Base-by-base conservation (phyloP, 2,797 vertebrate genomes). In the Euphonia xanthogaster region DNA sequence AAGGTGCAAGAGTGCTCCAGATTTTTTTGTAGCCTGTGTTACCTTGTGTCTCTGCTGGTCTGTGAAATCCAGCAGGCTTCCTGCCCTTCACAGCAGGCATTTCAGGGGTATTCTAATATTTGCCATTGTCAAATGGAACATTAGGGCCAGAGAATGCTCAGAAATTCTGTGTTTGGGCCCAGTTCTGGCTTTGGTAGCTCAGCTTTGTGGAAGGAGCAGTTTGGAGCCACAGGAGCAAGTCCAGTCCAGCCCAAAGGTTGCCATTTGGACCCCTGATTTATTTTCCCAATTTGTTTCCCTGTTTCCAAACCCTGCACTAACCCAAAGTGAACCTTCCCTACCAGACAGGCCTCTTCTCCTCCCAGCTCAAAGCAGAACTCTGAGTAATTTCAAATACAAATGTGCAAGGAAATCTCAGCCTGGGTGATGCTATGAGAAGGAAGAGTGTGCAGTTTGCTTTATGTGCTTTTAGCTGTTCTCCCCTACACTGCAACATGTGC, bases 401-500 rank as follows among this genome's bases (percentile, higher is more conserved):
- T 78, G 93, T 72, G 70, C 85, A 92, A 72, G 79, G 81, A 66
- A 81, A 71, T 15, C 91, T 58, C 70, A 37, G 86, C 53, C 93
- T 86, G 86, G 92, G 96, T 94, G 92, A 86, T 94, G 94, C 62
- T 79, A 47, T 6, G 76, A 71, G 86, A 91, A 87, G 81, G 51
- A 54, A 91, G 90, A 61, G 90, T 25, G 25, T 92, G 72, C 93
- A 25, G 35, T 82, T 87, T 72, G 86, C 89, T 96, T 96, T 94
- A 96, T 88, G 93, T 97, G 95, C 82, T 65, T 67, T 86, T 94
- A 33, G 88, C 94, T 86, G 84, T 75, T 93, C 92, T 62, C 94
- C 88, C 88, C 91, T 93, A 70, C 95, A 79, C 91, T 27, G 73
- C 84, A 94, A 91, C 96, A 68, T 60, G 92, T 74, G 93, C 93